These are phyloP conservation scores for Cnemophilus loriae DNA, from an alignment of 2,113 vertebrate genomes.

Conservation along the genomic window DNA sequence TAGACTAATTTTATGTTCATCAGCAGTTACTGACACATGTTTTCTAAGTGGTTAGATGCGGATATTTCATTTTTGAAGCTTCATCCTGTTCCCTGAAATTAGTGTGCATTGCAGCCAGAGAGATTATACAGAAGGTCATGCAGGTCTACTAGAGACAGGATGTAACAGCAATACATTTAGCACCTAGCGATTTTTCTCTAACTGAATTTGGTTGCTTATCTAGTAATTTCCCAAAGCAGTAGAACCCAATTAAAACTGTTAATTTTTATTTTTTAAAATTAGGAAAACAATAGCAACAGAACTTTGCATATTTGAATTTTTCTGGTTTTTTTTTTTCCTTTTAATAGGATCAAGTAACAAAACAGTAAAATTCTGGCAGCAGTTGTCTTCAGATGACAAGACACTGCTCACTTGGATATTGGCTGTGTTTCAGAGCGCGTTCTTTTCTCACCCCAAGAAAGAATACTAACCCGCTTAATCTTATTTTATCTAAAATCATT, in stretches of 20 bases:
- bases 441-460: not conserved
- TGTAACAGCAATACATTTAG: not conserved
- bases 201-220: not conserved
- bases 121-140: not conserved
- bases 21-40: not conserved
- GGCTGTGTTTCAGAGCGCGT: not conserved
- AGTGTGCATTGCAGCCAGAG: not conserved
- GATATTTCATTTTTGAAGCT: not conserved
- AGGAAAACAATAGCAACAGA: not conserved
- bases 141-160: not conserved
- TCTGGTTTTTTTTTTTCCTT: not conserved
- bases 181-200: not conserved
- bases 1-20: not conserved
- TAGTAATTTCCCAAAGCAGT: not conserved
- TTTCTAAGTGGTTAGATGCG: not conserved
- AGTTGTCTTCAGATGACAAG: not conserved
- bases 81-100: not conserved
- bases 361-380: not conserved
- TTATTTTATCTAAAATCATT: not conserved
- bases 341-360: not conserved
- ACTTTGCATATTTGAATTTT: not conserved
- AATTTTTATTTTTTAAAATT: not conserved
- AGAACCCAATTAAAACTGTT: not conserved
- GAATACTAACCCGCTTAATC: not conserved
- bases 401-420: not conserved